Percentiles rank a stretch among this genome's conserved stretches.
Conservation (phyloP, 2,113 vertebrate genomes). For the Vombatus ursinus region DNA sequence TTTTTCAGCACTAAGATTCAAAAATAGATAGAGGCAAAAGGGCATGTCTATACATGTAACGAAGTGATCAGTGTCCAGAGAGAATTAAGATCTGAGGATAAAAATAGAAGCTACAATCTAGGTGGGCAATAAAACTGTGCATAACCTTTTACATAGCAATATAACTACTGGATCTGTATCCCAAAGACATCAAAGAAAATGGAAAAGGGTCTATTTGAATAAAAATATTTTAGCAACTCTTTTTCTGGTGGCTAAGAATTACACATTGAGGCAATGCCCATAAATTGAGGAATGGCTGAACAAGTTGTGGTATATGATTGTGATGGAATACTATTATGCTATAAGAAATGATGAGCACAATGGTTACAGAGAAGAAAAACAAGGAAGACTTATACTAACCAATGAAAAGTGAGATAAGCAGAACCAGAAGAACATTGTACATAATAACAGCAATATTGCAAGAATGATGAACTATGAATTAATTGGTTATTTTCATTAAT, state of each 20-base stretch:
- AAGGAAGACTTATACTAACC: not conserved
- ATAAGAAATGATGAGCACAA: not conserved
- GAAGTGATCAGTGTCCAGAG: not conserved
- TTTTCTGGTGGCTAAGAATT: not conserved
- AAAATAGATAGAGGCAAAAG: not conserved
- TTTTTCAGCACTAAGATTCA: not conserved
- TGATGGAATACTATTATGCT: not conserved
- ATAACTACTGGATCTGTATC: not conserved
- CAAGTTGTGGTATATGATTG: not conserved
- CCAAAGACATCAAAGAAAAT: not conserved
- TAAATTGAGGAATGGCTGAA: not conserved
- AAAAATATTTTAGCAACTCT: not conserved
- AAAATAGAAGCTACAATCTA: not conserved
- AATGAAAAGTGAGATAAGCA: not conserved
- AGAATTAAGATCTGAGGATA: not conserved
- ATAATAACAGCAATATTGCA: not conserved
- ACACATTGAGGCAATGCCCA: too few species aligned
- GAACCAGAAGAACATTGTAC: not conserved
- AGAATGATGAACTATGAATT: not conserved
- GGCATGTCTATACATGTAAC: not conserved
- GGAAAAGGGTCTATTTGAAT: not conserved
- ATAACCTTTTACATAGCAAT: not conserved
- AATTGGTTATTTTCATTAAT: not conserved
- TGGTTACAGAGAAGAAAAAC: too few species aligned
- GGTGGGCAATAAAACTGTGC: not conserved